Evolutionary conservation across 2,888 invertebrate genomes (phyloP).

Genomic region (Neelides folsomi): DNA sequence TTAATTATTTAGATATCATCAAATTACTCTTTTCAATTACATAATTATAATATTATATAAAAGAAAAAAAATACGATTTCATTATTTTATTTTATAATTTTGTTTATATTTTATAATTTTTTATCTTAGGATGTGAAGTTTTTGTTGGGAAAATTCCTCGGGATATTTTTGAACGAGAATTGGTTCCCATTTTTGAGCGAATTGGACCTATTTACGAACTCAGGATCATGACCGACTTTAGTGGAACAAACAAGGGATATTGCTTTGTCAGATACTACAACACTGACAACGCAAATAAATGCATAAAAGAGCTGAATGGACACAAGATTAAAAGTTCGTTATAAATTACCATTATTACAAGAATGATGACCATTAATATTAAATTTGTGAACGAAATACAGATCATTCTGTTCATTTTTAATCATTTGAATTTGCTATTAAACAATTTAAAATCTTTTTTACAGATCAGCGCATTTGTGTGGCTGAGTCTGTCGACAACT

Average conservation of each 20-base stretch:
- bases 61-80: too few relatives aligned
- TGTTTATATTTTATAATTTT: too few relatives aligned
- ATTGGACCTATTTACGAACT: conserved; percentile 58
- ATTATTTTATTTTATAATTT: too few relatives aligned
- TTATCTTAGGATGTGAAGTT: conserved; percentile 47
- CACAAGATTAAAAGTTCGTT: conserved; percentile 46
- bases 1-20: too few relatives aligned
- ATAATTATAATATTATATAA: too few relatives aligned
- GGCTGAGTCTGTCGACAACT: conserved; percentile 65
- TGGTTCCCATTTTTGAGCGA: conserved; percentile 47
- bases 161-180: conserved; percentile 59
- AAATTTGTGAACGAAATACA: too few relatives aligned
- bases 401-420: too few relatives aligned
- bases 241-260: conserved; percentile 62
- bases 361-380: too few relatives aligned
- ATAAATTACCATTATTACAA: too few relatives aligned
- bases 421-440: too few relatives aligned
- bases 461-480: conserved; percentile 52
- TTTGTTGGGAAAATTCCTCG: conserved; percentile 65
- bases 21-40: too few relatives aligned
- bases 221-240: conserved; percentile 68
- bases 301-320: conserved; percentile 52
- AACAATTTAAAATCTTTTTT: too few relatives aligned
- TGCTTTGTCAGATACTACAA: conserved; percentile 55
- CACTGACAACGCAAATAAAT: conserved; percentile 48